These are phyloP conservation scores for Girardinus metallicus DNA, from an alignment of 2,797 vertebrate species.

Conservation along the genomic window DNA sequence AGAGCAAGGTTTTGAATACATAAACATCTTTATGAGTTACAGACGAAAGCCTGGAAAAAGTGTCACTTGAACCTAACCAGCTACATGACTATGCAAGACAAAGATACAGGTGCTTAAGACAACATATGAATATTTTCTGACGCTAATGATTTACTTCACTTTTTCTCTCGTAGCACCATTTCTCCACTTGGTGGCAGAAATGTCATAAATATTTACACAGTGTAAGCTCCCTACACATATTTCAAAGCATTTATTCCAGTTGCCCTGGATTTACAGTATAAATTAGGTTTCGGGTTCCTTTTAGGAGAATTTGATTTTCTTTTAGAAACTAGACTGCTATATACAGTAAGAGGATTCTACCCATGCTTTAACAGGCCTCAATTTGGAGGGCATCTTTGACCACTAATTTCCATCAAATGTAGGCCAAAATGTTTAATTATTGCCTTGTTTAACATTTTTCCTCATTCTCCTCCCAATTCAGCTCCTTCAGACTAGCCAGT, in stretches of 20 bases:
- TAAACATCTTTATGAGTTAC: not conserved
- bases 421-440: too few species aligned
- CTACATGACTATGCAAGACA: not conserved
- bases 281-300: not conserved
- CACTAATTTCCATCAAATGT: not conserved
- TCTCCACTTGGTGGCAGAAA: conserved; percentile 57
- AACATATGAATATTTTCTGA: not conserved
- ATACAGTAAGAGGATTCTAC: not conserved
- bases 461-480: too few species aligned
- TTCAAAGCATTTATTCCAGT: not conserved
- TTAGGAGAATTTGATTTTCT: not conserved
- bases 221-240: not conserved
- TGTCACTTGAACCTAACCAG: not conserved
- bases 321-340: not conserved
- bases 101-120: not conserved
- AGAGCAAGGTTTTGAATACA: not conserved
- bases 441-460: too few species aligned
- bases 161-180: conserved; percentile 4
- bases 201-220: not conserved
- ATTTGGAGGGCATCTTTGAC: not conserved
- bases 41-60: not conserved
- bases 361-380: not conserved
- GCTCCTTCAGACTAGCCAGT: too few species aligned
- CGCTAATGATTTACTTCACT: not conserved
- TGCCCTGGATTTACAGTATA: not conserved